These are phyloP conservation scores for Platycheirus rosarum DNA, from an alignment of 2,888 invertebrate genomes.

Conservation along the genomic window DNA sequence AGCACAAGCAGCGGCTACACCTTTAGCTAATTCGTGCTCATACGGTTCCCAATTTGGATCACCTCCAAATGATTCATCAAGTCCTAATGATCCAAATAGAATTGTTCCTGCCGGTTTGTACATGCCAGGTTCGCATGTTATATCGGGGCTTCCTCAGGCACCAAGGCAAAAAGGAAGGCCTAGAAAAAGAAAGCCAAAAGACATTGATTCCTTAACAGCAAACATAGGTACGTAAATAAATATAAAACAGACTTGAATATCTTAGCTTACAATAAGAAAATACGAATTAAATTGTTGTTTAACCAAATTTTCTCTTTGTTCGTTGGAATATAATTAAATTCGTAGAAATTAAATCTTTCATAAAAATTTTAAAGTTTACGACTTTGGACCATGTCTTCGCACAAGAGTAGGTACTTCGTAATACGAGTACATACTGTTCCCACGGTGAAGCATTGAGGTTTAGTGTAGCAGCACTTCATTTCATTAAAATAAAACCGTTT, in stretches of 20 bases:
- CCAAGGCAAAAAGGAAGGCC: slow-evolving; percentile 96
- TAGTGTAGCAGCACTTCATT: slow-evolving; percentile 14
- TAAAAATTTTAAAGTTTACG: slow-evolving; percentile 45
- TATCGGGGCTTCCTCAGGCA: slow-evolving; percentile 85
- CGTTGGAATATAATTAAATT: slow-evolving; percentile 47
- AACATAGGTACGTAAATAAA: slow-evolving; percentile 92
- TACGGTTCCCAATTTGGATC: slow-evolving; percentile 83
- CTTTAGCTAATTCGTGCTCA: slow-evolving; percentile 83
- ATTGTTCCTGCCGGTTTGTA: slow-evolving; percentile 83
- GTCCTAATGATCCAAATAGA: slow-evolving; percentile 82
- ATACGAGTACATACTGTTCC: slow-evolving; percentile 36
- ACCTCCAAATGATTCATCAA: slow-evolving; percentile 82
- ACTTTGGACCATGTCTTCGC: too few relatives aligned
- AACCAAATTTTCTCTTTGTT: background rate
- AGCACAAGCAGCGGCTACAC: slow-evolving; percentile 80
- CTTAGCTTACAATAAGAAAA: too few relatives aligned
- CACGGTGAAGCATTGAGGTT: slow-evolving; percentile 38
- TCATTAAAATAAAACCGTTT: slow-evolving; percentile 33
- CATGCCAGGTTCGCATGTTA: slow-evolving; percentile 84
- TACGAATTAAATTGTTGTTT: too few relatives aligned
- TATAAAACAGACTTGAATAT: too few relatives aligned
- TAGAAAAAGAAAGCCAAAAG: slow-evolving; percentile 95
- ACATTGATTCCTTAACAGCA: slow-evolving; percentile 92
- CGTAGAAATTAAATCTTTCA: too few relatives aligned
- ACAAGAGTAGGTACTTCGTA: too few relatives aligned